Conservation (phyloP, 2,113 vertebrate genomes). For the Caloenas nicobarica region DNA sequence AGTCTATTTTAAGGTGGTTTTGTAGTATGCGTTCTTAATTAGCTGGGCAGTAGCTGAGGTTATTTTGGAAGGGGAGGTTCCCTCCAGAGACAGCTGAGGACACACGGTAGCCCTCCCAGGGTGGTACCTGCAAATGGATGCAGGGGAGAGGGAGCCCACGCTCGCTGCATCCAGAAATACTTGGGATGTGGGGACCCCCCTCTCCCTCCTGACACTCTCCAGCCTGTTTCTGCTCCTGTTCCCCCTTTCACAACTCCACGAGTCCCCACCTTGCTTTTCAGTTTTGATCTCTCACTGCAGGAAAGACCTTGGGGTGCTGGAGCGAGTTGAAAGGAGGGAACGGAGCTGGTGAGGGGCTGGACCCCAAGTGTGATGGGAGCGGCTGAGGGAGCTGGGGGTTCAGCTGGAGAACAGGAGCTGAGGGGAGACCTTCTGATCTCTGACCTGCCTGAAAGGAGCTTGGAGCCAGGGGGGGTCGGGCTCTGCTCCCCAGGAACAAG, state of each 20-base stretch:
- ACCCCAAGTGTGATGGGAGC: too few species aligned
- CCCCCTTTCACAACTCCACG: rapidly evolving
- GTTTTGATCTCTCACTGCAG: neutral
- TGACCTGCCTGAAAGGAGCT: too few species aligned
- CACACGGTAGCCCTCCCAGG: neutral
- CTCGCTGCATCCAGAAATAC: neutral
- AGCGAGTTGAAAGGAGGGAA: too few species aligned
- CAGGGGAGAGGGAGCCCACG: neutral
- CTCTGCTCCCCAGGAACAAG: too few species aligned
- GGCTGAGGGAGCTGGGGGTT: too few species aligned
- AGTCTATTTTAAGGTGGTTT: slow-evolving; percentile 60
- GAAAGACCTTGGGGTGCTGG: too few species aligned
- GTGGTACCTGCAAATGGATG: neutral
- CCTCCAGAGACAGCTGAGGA: neutral
- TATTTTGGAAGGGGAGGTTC: neutral
- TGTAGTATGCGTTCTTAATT: neutral
- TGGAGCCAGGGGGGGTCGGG: too few species aligned
- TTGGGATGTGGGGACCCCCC: neutral
- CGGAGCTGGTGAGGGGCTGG: too few species aligned
- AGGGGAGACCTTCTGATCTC: too few species aligned
- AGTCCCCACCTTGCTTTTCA: neutral
- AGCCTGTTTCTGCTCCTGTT: neutral
- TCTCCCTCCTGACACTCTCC: neutral
- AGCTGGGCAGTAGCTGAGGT: neutral
- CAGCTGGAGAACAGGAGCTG: too few species aligned